phyloP scores from a whole-genome alignment of 2,888 invertebrate genomes.

The Conops quadrifasciatus region DNA sequence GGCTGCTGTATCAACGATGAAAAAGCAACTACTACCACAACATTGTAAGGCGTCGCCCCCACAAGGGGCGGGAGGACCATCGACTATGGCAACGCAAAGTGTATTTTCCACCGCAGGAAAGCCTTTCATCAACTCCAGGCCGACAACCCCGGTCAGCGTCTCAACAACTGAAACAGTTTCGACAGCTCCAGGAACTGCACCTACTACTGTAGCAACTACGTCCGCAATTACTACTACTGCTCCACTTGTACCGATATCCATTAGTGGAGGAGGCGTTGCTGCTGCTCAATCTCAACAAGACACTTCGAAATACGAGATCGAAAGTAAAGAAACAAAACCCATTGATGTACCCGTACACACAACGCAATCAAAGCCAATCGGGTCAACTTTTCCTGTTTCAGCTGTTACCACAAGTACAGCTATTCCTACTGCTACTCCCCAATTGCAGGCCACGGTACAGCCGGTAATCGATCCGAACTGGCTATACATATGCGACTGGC shows the following conservation, averaged over 20 bases:
- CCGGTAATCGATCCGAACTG: conserved; percentile 60
- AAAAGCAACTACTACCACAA: neutral
- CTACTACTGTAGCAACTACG: no score
- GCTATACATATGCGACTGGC: conserved; percentile 90
- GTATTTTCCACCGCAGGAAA: conserved; percentile 2
- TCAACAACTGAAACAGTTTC: no score
- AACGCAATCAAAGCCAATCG: conserved; percentile 29
- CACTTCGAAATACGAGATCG: neutral
- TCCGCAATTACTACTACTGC: conserved; percentile 21
- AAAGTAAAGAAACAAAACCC: conserved; percentile 22
- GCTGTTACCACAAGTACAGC: no score
- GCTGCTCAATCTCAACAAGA: conserved; percentile 36
- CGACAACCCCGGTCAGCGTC: conserved; percentile 15
- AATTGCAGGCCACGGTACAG: conserved; percentile 29
- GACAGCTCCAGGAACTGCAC: neutral
- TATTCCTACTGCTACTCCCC: conserved; percentile 33
- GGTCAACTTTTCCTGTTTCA: conserved; percentile 24
- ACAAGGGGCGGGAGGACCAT: no score
- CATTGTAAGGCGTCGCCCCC: no score
- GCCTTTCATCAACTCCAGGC: conserved; percentile 6
- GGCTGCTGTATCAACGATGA: conserved; percentile 17
- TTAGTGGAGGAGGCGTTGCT: no score
- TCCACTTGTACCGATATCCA: no score
- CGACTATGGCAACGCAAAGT: conserved; percentile 15
- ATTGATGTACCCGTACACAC: conserved; percentile 9